Conservation (phyloP, 1,140 invertebrate genomes). For the Antheraea mylitta region DNA sequence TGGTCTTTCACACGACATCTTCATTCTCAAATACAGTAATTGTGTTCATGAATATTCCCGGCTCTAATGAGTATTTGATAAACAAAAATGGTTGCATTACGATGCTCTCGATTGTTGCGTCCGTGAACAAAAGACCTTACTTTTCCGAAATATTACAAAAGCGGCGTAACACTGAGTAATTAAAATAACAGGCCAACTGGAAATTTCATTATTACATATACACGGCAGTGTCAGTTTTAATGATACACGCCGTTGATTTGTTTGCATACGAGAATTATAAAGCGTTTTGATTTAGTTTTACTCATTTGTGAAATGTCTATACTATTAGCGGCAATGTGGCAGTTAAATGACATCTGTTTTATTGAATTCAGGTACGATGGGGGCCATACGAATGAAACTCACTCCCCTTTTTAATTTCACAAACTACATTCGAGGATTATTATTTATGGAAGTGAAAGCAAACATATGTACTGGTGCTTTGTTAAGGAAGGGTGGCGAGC, state of each 20-base stretch:
- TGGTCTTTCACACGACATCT: slow-evolving; percentile 71
- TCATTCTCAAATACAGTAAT: slow-evolving; percentile 49
- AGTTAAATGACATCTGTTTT: slow-evolving; percentile 8
- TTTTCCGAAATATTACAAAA: slow-evolving; percentile 74
- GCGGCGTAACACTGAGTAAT: slow-evolving; percentile 64
- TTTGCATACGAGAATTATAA: slow-evolving; percentile 32
- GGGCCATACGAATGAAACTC: slow-evolving; percentile 13
- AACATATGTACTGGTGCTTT: slow-evolving; percentile 62
- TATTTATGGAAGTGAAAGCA: slow-evolving; percentile 67
- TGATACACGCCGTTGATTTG: slow-evolving; percentile 56
- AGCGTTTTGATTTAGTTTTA: slow-evolving; percentile 3
- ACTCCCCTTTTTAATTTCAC: slow-evolving; percentile 59
- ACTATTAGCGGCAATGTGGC: slow-evolving; percentile 4
- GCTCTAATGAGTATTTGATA: slow-evolving; percentile 72
- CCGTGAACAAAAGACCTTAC: slow-evolving; percentile 61
- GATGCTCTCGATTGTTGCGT: slow-evolving; percentile 44
- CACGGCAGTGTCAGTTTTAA: slow-evolving; percentile 40
- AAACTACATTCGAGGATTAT: slow-evolving; percentile 56
- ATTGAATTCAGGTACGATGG: not conserved
- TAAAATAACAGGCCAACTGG: slow-evolving; percentile 72
- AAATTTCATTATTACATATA: slow-evolving; percentile 66
- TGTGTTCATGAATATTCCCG: slow-evolving; percentile 45
- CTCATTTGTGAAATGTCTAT: not conserved
- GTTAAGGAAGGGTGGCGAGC: slow-evolving; percentile 37
- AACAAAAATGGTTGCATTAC: slow-evolving; percentile 59